Percentiles rank a stretch among this genome's conserved stretches.
Evolutionary conservation across 2,797 vertebrate species (phyloP).

Genomic region (Siniperca scherzeri): DNA sequence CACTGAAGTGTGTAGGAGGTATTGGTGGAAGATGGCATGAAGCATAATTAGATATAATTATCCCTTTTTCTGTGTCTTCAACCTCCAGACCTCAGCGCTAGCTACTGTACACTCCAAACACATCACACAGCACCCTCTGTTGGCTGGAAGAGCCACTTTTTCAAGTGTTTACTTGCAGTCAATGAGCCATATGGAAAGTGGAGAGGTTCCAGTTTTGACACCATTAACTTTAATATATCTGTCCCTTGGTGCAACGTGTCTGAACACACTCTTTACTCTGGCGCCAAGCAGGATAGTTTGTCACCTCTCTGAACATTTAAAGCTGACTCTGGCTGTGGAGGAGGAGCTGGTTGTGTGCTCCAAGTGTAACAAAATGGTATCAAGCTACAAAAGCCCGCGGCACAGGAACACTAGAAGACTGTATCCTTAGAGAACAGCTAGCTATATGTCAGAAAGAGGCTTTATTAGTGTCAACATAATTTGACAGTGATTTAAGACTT

Average conservation of each 20-base stretch:
- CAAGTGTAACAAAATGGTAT: conserved; percentile 48
- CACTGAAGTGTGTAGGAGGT: conserved; percentile 71
- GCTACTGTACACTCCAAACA: conserved; percentile 44
- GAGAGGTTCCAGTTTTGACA: conserved; percentile 65
- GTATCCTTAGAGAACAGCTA: conserved; percentile 36
- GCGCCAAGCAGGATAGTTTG: conserved; percentile 60
- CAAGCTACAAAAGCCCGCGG: conserved; percentile 31
- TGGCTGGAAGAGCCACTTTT: conserved; percentile 48
- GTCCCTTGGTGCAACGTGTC: conserved; percentile 62
- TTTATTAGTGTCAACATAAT: conserved; percentile 43
- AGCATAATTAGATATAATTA: conserved; percentile 82
- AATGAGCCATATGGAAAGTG: conserved; percentile 51
- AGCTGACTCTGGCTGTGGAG: conserved; percentile 32
- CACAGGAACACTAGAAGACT: conserved; percentile 26
- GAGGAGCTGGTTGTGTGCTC: conserved; percentile 36
- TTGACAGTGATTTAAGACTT: conserved; percentile 49
- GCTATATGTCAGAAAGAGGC: conserved; percentile 33
- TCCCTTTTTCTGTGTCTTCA: conserved; percentile 66
- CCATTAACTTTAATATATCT: conserved; percentile 68
- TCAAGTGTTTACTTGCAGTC: conserved; percentile 43
- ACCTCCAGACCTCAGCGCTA: conserved; percentile 52
- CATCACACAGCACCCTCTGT: conserved; percentile 69
- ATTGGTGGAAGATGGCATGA: conserved; percentile 70
- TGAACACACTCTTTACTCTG: conserved; percentile 47
- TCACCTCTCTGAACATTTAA: conserved; percentile 55